Conservation (phyloP, 2,113 vertebrate genomes). For the Bufo bufo region DNA sequence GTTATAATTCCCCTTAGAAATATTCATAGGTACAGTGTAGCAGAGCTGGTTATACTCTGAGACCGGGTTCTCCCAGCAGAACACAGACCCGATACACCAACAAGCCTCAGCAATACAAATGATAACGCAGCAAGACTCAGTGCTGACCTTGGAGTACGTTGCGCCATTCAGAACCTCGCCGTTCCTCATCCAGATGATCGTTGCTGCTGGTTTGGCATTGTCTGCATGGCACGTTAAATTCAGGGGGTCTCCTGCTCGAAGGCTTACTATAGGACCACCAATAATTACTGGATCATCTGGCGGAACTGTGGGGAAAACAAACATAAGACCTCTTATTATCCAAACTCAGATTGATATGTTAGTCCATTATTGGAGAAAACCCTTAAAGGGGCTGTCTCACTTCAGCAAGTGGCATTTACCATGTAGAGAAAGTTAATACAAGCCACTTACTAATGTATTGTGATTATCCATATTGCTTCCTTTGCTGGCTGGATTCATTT, state of each 20-base stretch:
- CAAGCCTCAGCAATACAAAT: not conserved
- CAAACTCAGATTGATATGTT: not conserved
- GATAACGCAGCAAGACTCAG: not conserved
- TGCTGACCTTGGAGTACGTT: slow-evolving; percentile 93
- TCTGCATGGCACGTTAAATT: slow-evolving; percentile 96
- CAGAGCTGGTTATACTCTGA: not conserved
- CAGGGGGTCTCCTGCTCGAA: slow-evolving; percentile 90
- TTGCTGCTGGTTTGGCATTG: slow-evolving; percentile 94
- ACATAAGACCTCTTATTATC: slow-evolving; percentile 5
- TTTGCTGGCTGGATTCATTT: no score
- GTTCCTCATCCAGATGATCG: slow-evolving; percentile 93
- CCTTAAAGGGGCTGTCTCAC: no score
- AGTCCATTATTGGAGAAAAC: no score
- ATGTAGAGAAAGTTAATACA: no score
- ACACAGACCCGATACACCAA: not conserved
- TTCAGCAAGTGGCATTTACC: no score
- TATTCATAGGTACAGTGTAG: not conserved
- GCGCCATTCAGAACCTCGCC: slow-evolving; percentile 93
- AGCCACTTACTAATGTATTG: no score
- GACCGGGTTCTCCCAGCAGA: not conserved
- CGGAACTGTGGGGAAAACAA: slow-evolving; percentile 78
- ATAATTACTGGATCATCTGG: slow-evolving; percentile 93
- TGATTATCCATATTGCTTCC: no score
- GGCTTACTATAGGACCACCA: slow-evolving; percentile 91
- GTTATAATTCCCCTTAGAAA: not conserved